phyloP scores from a whole-genome alignment of 2,797 vertebrate genomes.

The Euthynnus affinis region DNA sequence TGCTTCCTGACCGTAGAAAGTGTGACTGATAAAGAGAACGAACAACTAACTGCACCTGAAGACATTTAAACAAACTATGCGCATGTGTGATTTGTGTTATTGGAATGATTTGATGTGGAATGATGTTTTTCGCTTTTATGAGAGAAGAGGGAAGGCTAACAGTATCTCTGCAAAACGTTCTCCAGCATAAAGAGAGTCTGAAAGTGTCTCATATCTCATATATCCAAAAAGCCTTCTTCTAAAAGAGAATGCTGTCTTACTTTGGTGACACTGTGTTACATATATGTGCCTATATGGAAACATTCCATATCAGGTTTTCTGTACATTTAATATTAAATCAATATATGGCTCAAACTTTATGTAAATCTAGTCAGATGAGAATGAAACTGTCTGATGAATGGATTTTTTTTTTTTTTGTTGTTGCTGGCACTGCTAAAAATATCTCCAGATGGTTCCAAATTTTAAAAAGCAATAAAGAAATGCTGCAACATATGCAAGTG shows the following conservation, averaged over 20 bases:
- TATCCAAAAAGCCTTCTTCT: too few relatives aligned
- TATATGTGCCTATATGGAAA: too few relatives aligned
- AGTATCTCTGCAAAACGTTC: neutral
- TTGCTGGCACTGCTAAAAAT: neutral
- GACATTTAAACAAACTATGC: neutral
- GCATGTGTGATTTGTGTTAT: neutral
- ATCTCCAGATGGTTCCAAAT: constrained; percentile 5
- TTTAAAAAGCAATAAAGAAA: constrained; percentile 13
- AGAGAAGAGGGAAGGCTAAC: neutral
- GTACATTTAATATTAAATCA: neutral
- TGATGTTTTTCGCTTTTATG: neutral
- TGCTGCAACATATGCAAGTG: neutral
- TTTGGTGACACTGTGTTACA: too few relatives aligned
- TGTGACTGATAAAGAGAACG: neutral
- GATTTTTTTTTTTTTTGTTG: too few relatives aligned
- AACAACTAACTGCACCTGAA: neutral
- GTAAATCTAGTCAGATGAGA: neutral
- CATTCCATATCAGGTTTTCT: too few relatives aligned
- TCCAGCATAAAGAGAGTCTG: too few relatives aligned
- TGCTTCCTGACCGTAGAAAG: too few relatives aligned
- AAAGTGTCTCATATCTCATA: too few relatives aligned
- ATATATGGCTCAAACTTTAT: neutral
- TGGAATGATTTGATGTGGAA: neutral
- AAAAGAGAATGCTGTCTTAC: too few relatives aligned
- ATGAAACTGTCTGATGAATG: neutral